phyloP scores from a whole-genome alignment of 2,888 invertebrate genomes.

The Calameuta idolon region DNA sequence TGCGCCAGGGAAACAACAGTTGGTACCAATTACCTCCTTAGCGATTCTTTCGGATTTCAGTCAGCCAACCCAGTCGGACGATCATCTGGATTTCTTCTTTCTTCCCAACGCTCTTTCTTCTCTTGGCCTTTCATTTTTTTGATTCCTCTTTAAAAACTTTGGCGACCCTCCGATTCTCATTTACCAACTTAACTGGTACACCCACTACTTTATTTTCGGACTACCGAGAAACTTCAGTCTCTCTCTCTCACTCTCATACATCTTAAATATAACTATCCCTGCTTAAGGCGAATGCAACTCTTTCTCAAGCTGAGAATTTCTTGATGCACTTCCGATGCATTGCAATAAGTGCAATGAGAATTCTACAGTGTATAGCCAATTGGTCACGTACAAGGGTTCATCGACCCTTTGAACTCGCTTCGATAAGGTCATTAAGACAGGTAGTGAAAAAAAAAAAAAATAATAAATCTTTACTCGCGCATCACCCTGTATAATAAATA shows the following conservation, averaged over 20 bases:
- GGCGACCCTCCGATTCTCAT: not conserved
- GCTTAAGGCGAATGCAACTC: not conserved
- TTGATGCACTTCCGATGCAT: not conserved
- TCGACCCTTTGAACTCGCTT: not conserved
- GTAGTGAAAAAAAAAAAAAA: not conserved
- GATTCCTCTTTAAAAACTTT: not conserved
- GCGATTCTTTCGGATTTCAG: not conserved
- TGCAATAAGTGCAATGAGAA: not conserved
- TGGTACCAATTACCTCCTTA: not conserved
- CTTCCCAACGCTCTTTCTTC: not conserved
- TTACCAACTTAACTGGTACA: not conserved
- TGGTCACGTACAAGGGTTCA: not conserved
- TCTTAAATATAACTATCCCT: not conserved
- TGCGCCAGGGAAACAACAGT: constrained; percentile 34
- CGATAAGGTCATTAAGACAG: not conserved
- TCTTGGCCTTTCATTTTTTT: not conserved
- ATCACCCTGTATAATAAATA: not conserved
- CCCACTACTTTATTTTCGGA: not conserved
- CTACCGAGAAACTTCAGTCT: not conserved
- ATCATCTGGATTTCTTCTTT: constrained; percentile 9
- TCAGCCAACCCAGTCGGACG: constrained; percentile 42
- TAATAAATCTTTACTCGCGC: not conserved
- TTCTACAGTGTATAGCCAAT: not conserved
- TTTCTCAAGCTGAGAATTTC: not conserved
- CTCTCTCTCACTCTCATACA: not conserved